Evolutionary conservation across 2,888 invertebrate genomes (phyloP), one percentile per base, ranked within the genome.

Genomic region (Melinaea menophilus): DNA sequence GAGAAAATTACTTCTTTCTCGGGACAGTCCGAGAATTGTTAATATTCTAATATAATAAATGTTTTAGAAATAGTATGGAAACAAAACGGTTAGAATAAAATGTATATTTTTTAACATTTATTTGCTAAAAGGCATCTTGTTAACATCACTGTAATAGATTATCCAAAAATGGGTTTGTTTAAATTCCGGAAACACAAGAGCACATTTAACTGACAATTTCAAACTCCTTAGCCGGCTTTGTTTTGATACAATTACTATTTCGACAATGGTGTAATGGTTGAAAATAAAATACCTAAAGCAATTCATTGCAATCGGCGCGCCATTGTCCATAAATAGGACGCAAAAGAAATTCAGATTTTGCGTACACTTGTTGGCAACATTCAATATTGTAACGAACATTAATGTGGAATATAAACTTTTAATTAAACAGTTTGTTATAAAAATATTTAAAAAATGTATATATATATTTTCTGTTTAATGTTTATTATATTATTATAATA

Each of bases 311-410:
- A 86, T 88, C 81, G 82, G 79, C 78, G 81, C 73, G 77, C 86
- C 78, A 88, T 88, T 88, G 88, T 88, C 84, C 85, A 78, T 85
- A 81, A 85, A 83, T 79, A 79, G 78, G 77, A 72, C 74, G 84
- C 81, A 84, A 86, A 82, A 84, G 84, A 80, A 82, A 77, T 77
- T 74, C 79, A 79, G 78, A 79, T 79, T 79, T 76, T 80, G 77
- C 77, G 74, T 76, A 59, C 51, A 31, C 51, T 51, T 31, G 51
- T 51, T 51, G 51, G 31, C 51, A 51, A 51, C 51, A 51, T 51
- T 51, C 51, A 51, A 51, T 51, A 51, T 63, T 65, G 63, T 65
- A 63, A 61, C 61, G 48, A 35, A 54, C 47, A 48, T 55, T 51
- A 54, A 56, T 56, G 61, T 65, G 64, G 47, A 59, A 63, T 48